phyloP scores from a whole-genome alignment of 2,113 vertebrate species.

The Petroica traversi region DNA sequence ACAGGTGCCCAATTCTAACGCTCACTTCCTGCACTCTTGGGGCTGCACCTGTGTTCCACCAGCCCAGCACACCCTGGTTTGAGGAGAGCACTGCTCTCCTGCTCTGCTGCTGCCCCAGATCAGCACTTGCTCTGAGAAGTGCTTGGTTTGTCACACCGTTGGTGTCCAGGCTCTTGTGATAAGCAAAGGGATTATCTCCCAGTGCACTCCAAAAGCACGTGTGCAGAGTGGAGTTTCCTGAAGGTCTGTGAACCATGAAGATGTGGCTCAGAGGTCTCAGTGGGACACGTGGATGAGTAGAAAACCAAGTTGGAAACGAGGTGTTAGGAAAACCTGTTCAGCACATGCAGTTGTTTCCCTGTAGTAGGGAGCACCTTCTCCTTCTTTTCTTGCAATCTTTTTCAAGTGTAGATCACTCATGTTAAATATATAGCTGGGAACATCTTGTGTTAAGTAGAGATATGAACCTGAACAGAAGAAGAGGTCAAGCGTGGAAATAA shows the following conservation, averaged over 20 bases:
- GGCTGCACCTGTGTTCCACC: slow-evolving; percentile 11
- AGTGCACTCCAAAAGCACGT: neutral
- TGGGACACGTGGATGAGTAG: neutral
- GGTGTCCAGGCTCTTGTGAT: neutral
- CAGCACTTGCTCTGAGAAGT: neutral
- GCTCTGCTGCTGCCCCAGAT: neutral
- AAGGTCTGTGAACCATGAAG: neutral
- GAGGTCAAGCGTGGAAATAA: slow-evolving; percentile 61
- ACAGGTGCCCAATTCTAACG: neutral
- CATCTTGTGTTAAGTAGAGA: slow-evolving; percentile 57
- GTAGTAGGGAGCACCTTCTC: neutral
- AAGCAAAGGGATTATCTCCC: neutral
- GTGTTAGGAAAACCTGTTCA: neutral
- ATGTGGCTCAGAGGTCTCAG: neutral
- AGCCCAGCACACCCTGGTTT: neutral
- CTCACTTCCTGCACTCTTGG: neutral
- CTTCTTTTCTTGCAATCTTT: neutral
- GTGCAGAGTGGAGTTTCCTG: neutral
- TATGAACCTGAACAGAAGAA: slow-evolving; percentile 61
- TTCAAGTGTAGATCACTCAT: slow-evolving; percentile 36
- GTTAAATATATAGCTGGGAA: slow-evolving; percentile 47
- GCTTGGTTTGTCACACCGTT: neutral
- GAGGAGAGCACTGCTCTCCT: neutral
- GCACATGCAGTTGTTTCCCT: neutral
- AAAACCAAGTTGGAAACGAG: neutral